Base-by-base conservation (phyloP, 2,888 invertebrate genomes). In the Stegana nigrithorax region DNA sequence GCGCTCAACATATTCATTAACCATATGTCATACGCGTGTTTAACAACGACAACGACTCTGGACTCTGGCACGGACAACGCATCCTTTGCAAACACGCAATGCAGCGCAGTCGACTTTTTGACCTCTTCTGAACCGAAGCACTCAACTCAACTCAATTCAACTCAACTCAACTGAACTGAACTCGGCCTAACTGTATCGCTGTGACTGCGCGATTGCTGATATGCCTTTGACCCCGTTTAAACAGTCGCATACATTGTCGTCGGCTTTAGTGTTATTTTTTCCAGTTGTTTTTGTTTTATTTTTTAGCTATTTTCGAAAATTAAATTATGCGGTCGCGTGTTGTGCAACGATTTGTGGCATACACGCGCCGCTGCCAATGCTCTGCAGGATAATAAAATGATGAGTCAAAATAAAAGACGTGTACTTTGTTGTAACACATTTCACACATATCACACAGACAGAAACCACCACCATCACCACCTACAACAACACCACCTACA, bases 271-370 rank as follows among this genome's bases (percentile, higher is more conserved):
- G n/a, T 7, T 36, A 1, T 36, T 36, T 36, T 36, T n/a, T 36
- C n/a, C n/a, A 2, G 3, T 3, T 36, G 10, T n/a, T n/a, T n/a
- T 7, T 7, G 36, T 36, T 36, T 36, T 47, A 23, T 1, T 25
- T 47, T 8, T 10, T 39, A 6, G n/a, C 5, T 4, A 39, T 14
- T 14, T n/a, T 10, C 10, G 39, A n/a, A 78, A 75, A 75, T 76
- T 73, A 75, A 76, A 76, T 76, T 78, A 76, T 76, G 76, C 73
- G 75, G 78, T 76, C 78, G 76, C 76, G 76, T 76, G 76, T 72
- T 65, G 64, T 62, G 62, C 60, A 61, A 64, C 70, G 69, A 70
- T 70, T 70, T 67, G 53, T 27, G 32, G 53, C 53, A 3, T 42
- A 42, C n/a, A 50, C 26, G n/a, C 12, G n/a, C n/a, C 5, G 12